These are phyloP conservation scores for Crambe crambe DNA, from an alignment of 37 sponge, comb jelly and placozoan species.

Conservation along the genomic window DNA sequence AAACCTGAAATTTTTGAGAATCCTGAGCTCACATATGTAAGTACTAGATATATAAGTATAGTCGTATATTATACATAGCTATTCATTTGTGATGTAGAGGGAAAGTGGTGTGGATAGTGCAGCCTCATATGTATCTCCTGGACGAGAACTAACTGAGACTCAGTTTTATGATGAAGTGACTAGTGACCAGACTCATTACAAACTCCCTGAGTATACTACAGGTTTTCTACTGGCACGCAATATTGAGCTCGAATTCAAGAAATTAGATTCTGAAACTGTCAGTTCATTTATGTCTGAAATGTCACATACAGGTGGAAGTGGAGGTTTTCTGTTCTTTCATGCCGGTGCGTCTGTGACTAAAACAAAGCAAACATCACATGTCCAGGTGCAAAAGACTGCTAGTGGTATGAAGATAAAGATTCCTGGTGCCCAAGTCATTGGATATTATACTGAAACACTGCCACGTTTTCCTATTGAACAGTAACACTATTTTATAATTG, in stretches of 20 bases:
- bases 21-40: conserved; percentile 15
- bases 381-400: conserved; percentile 6
- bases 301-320: not conserved
- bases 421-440: conserved; percentile 45
- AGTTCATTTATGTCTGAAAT: not conserved
- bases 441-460: conserved; percentile 44
- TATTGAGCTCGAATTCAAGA: conserved; percentile 28
- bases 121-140: conserved; percentile 1
- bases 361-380: not conserved
- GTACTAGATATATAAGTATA: not conserved
- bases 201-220: conserved; percentile 35
- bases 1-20: conserved; percentile 44
- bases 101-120: not conserved
- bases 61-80: not conserved
- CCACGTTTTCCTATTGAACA: conserved; percentile 30
- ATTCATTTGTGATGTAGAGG: not conserved
- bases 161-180: not conserved
- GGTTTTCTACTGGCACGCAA: conserved; percentile 34
- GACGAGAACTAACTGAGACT: not conserved
- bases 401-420: conserved; percentile 33
- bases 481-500: no score
- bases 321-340: conserved; percentile 8
- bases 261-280: not conserved
- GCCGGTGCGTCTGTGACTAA: conserved; percentile 1
- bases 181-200: not conserved